A percentile compares a stretch with the other conserved stretches of the same genome.
phyloP scores from a whole-genome alignment of 1,140 invertebrate species.

The Muscidifurax raptorellus region DNA sequence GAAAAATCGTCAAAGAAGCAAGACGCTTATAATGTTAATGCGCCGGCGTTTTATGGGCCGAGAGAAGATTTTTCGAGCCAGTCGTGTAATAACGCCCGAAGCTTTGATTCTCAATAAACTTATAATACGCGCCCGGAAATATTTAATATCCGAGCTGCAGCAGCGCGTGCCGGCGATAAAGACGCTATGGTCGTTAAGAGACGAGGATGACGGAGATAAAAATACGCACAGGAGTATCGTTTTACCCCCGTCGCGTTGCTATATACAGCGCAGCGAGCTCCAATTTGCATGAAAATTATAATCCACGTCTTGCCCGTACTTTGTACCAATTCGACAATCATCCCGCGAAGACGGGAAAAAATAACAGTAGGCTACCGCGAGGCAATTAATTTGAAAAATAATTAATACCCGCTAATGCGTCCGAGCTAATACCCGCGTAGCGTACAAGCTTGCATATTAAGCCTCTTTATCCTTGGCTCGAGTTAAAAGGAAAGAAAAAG shows the following conservation, averaged over 20 bases:
- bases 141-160: too few species aligned
- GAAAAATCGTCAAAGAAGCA: not conserved
- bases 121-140: too few species aligned
- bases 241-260: too few species aligned
- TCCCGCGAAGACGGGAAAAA: too few species aligned
- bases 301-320: too few species aligned
- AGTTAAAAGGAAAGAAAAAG: not conserved
- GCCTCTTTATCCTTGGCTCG: not conserved
- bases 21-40: not conserved
- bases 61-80: not conserved
- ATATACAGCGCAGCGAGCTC: too few species aligned
- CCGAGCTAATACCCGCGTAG: not conserved
- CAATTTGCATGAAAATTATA: too few species aligned
- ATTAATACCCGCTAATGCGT: slow-evolving; percentile 13
- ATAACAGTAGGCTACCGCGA: too few species aligned
- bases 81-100: not conserved
- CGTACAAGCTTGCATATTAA: not conserved
- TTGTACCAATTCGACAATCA: too few species aligned
- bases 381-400: not conserved
- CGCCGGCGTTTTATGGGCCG: not conserved
- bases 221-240: too few species aligned
- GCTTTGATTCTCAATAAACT: slow-evolving; percentile 8
- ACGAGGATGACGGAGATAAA: too few species aligned
- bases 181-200: not conserved
- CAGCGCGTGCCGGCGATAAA: not conserved